These are phyloP conservation scores for Aphidius ervi DNA, from an alignment of 1,140 invertebrate genomes.

Conservation along the genomic window DNA sequence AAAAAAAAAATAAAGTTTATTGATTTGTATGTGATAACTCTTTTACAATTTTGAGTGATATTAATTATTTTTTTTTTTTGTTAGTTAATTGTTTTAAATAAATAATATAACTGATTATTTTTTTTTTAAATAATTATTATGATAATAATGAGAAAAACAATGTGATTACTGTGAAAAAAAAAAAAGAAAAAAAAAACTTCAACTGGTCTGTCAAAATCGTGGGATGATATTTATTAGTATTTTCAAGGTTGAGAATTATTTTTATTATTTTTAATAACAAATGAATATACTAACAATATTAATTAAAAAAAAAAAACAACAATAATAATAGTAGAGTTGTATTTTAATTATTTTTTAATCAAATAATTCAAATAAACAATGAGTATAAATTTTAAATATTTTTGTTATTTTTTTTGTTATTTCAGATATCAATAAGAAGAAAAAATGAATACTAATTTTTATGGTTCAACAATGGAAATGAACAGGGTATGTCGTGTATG, in stretches of 20 bases:
- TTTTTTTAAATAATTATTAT: too few relatives aligned
- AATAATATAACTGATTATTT: too few relatives aligned
- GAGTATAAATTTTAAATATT: conserved; percentile 2
- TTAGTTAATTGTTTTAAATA: too few relatives aligned
- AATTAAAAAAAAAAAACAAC: neutral
- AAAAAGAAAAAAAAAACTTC: neutral
- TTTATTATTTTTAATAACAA: conserved; percentile 8
- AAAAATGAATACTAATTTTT: conserved; percentile 39
- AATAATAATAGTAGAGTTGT: conserved; percentile 5
- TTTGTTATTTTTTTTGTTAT: neutral
- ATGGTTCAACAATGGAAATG: conserved; percentile 40
- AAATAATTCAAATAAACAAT: too few relatives aligned
- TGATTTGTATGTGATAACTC: too few relatives aligned
- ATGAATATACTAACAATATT: neutral
- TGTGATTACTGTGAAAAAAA: neutral
- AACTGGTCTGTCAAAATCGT: conserved; percentile 9
- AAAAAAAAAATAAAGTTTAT: too few relatives aligned
- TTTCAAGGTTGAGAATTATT: conserved; percentile 17
- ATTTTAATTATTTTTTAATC: neutral
- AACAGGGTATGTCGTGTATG: conserved; percentile 48
- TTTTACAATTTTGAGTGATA: too few relatives aligned
- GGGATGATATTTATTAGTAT: conserved; percentile 1
- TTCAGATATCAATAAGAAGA: neutral
- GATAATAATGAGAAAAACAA: neutral
- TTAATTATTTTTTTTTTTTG: too few relatives aligned